These are phyloP conservation scores for Apostichopus parvimensis DNA, from an alignment of 35 echinoderm and acorn worm genomes.

Conservation along the genomic window DNA sequence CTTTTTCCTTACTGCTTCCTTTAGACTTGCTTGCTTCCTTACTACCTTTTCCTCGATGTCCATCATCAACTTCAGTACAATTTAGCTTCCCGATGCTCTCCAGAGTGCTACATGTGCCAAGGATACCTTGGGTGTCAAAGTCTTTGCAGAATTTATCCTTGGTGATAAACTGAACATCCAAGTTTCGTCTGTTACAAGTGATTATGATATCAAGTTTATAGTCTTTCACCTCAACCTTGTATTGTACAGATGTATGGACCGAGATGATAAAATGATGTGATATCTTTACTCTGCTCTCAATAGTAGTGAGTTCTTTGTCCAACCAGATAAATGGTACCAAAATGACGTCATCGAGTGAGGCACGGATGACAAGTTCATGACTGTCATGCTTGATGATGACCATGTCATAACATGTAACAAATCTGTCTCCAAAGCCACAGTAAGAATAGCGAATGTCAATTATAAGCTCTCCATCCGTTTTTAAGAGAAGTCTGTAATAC, in stretches of 20 bases:
- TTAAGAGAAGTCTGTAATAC: constrained; percentile 55
- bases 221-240: constrained; percentile 41
- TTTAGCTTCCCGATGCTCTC: constrained; percentile 51
- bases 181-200: constrained; percentile 52
- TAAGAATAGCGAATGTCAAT: constrained; percentile 59
- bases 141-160: constrained; percentile 54
- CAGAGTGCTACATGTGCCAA: constrained; percentile 70
- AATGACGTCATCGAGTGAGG: constrained; percentile 1
- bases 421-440: constrained; percentile 47
- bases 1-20: constrained; percentile 3
- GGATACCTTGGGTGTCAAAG: constrained; percentile 34
- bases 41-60: neutral
- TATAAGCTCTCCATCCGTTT: neutral
- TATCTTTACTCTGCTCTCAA: constrained; percentile 58
- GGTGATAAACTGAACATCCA: constrained; percentile 58
- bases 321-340: constrained; percentile 61
- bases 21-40: constrained; percentile 44
- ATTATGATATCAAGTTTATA: constrained; percentile 56
- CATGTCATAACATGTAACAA: constrained; percentile 71
- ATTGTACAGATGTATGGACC: constrained; percentile 60
- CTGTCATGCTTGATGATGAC: constrained; percentile 42
- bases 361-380: constrained; percentile 51
- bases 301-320: constrained; percentile 22
- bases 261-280: constrained; percentile 48
- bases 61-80: constrained; percentile 25